phyloP scores from a whole-genome alignment of 2,797 vertebrate species.

The Hoplostethus mediterraneus region DNA sequence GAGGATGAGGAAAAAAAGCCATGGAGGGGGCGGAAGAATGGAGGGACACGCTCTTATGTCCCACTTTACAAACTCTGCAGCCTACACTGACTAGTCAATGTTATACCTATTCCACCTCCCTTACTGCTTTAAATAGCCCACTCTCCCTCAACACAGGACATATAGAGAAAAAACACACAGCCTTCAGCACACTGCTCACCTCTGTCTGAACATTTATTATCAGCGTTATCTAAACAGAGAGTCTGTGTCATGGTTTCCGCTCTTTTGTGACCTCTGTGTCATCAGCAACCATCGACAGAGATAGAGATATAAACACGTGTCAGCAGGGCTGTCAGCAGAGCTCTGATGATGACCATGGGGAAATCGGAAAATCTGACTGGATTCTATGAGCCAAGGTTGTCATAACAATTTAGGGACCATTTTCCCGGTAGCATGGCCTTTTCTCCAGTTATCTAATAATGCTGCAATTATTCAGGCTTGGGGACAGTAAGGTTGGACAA shows the following conservation, averaged over 20 bases:
- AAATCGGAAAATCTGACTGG: conserved; percentile 5
- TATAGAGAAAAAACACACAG: conserved; percentile 50
- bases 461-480: too few species aligned
- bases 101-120: conserved; percentile 75
- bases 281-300: conserved; percentile 25
- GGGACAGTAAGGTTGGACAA: too few species aligned
- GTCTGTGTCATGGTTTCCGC: conserved; percentile 23
- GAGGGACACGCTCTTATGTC: conserved; percentile 64
- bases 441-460: neutral
- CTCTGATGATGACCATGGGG: neutral
- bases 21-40: conserved; percentile 37
- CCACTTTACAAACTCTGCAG: conserved; percentile 80
- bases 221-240: conserved; percentile 45
- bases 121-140: conserved; percentile 69
- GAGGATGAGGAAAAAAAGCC: conserved; percentile 28
- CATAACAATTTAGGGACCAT: neutral
- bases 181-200: conserved; percentile 43
- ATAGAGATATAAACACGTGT: conserved; percentile 35
- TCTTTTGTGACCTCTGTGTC: conserved; percentile 39
- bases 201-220: conserved; percentile 50
- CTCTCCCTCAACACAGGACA: conserved; percentile 62
- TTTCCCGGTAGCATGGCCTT: neutral
- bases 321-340: conserved; percentile 12
- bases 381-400: conserved; percentile 7
- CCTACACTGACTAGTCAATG: conserved; percentile 73